Evolutionary conservation across 2,888 invertebrate species (phyloP), one percentile per base, ranked within the genome.

Genomic region (Scaptomyza reducta): DNA sequence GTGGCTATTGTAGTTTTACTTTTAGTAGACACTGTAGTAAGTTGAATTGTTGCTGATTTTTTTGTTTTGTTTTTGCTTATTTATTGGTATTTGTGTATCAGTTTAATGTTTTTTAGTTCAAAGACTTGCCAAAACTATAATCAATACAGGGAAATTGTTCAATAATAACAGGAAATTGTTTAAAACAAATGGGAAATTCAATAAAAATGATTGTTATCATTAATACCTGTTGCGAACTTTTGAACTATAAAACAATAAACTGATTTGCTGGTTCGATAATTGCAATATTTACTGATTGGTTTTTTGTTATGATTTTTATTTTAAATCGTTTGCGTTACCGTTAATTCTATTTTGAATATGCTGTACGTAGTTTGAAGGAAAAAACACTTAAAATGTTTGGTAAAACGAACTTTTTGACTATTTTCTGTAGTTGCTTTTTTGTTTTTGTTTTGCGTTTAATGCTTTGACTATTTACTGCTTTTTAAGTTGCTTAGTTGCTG

Each of bases 361-460:
- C 71, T 83, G 87, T 83, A 87, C 87, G 84, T 87, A 87, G 82
- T 87, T 79, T 85, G 83, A 65, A 84, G 84, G 87, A 87, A 77
- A 78, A 89, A 89, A 89, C 88, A 88, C 88, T 88, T 88, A 85
- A 88, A 87, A 83, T 88, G 80, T 64, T 80, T 82, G 82, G 72
- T 85, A 68, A 79, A 86, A 88, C 80, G 84, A 82, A 75, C 70
- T 46, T 63, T 61, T 66, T 58, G 53, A 62, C 44, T 69, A 62
- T 69, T 67, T 64, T 65, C 33, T 64, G 25, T 33, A 57, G 50
- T 13, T 33, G 4, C n/a, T n/a, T 22, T 45, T 41, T 35, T 63
- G 47, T 35, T 60, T 60, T 46, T 33, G 27, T 73, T 58, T 70
- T 69, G 58, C 67, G 61, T 70, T 70, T 68, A 73, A 73, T 60